A percentile compares a stretch with the other conserved stretches of the same genome.
Conservation (phyloP, 1,140 invertebrate genomes). For the Pachyrhynchus sulphureomaculatus region DNA sequence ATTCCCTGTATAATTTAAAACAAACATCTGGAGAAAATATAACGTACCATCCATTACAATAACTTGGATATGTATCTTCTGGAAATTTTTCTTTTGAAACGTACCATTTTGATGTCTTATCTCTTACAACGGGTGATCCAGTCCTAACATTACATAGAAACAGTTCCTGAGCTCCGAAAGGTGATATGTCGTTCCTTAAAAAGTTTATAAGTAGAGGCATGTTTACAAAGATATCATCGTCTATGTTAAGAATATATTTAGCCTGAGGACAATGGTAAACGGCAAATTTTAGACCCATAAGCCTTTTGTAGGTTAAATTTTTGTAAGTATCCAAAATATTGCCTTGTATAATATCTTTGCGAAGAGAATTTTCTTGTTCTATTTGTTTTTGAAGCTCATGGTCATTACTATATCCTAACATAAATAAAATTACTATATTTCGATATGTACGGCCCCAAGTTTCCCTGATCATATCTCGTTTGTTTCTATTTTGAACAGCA, state of each 20-base stretch:
- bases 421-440: slow-evolving; percentile 60
- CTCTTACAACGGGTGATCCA: slow-evolving; percentile 57
- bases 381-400: slow-evolving; percentile 53
- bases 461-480: slow-evolving; percentile 62
- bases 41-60: slow-evolving; percentile 71
- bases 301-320: slow-evolving; percentile 86
- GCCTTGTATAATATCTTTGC: slow-evolving; percentile 75
- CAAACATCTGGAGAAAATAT: slow-evolving; percentile 71
- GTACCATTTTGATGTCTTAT: slow-evolving; percentile 75
- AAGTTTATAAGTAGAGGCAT: slow-evolving; percentile 63
- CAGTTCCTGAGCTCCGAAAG: slow-evolving; percentile 56
- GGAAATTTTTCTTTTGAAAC: slow-evolving; percentile 69
- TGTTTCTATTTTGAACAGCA: slow-evolving; percentile 61
- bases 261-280: slow-evolving; percentile 66
- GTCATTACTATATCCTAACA: slow-evolving; percentile 62
- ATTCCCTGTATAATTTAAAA: slow-evolving; percentile 52
- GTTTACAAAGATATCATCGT: slow-evolving; percentile 80
- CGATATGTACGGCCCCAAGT: slow-evolving; percentile 63
- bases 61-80: slow-evolving; percentile 62
- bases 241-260: slow-evolving; percentile 72
- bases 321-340: slow-evolving; percentile 76
- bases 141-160: slow-evolving; percentile 60
- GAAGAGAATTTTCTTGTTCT: slow-evolving; percentile 59
- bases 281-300: slow-evolving; percentile 79
- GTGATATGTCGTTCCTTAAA: slow-evolving; percentile 52